Evolutionary conservation across 2,797 vertebrate species (phyloP).

Genomic region (Spinus pinus): DNA sequence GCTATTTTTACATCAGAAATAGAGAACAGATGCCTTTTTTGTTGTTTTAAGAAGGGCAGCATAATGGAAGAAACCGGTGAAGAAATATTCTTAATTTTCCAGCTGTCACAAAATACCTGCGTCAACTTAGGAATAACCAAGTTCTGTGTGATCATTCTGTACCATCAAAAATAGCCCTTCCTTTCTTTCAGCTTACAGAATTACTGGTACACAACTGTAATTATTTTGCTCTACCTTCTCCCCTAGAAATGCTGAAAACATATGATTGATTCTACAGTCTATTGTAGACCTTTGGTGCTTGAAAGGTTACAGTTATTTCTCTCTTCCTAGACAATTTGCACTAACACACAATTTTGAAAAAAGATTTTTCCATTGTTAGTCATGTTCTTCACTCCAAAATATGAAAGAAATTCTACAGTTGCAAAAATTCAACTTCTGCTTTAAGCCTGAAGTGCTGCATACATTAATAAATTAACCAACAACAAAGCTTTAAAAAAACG

Average conservation of each 20-base stretch:
- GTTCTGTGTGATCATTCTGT: not conserved
- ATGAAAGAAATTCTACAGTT: not conserved
- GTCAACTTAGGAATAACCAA: not conserved
- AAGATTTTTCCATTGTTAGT: not conserved
- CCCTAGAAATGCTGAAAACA: not conserved
- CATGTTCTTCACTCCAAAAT: not conserved
- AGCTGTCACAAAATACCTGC: not conserved
- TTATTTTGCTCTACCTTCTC: not conserved
- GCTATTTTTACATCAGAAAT: not conserved
- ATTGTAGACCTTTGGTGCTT: not conserved
- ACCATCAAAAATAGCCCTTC: not conserved
- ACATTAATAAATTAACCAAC: not conserved
- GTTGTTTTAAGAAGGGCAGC: not conserved
- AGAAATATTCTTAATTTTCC: not conserved
- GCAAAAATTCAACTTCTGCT: not conserved
- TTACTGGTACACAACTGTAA: not conserved
- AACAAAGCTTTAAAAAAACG: not conserved
- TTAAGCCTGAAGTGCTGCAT: not conserved
- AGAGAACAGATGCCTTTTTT: not conserved
- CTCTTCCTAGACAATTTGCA: not conserved
- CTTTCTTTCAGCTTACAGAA: not conserved
- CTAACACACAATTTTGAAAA: not conserved
- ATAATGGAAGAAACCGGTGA: not conserved
- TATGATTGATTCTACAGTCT: not conserved
- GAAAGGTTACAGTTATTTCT: not conserved